phyloP scores from a whole-genome alignment of 2,888 invertebrate genomes.

The Hypolimnas misippus region DNA sequence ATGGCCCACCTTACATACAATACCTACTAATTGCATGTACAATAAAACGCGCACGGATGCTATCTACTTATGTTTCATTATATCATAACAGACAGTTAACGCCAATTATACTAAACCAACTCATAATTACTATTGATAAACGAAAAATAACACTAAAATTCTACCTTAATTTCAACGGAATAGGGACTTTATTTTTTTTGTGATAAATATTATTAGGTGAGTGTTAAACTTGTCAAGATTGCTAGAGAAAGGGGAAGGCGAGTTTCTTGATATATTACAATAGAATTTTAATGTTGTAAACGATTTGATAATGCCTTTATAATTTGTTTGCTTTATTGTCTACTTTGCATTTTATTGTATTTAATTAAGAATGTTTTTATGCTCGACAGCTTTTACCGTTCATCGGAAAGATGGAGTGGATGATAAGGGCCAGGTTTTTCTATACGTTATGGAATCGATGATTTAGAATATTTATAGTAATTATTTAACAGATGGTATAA shows the following conservation, averaged over 20 bases:
- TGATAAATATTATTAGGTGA: slow-evolving; percentile 11
- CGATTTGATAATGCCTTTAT: slow-evolving; percentile 75
- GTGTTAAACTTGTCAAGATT: slow-evolving; percentile 41
- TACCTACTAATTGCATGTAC: slow-evolving; percentile 71
- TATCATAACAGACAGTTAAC: slow-evolving; percentile 79
- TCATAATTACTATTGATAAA: too few relatives aligned
- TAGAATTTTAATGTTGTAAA: slow-evolving; percentile 72
- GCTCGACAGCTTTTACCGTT: slow-evolving; percentile 47
- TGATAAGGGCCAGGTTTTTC: slow-evolving; percentile 10
- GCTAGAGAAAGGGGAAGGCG: slow-evolving; percentile 68
- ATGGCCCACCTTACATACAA: slow-evolving; percentile 56
- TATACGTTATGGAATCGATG: neutral
- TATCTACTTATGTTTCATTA: slow-evolving; percentile 78
- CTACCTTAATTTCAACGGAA: slow-evolving; percentile 40
- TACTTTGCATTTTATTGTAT: slow-evolving; percentile 75
- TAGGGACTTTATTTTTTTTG: slow-evolving; percentile 40
- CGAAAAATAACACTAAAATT: slow-evolving; percentile 45
- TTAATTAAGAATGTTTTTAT: slow-evolving; percentile 69
- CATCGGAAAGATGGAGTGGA: slow-evolving; percentile 24
- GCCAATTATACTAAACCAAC: slow-evolving; percentile 64
- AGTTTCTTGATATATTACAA: slow-evolving; percentile 75
- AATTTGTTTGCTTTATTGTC: slow-evolving; percentile 81
- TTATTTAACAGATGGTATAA: too few relatives aligned
- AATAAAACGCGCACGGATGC: slow-evolving; percentile 65
- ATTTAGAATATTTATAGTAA: neutral